These are phyloP conservation scores for Sphaerophoria rueppellii DNA, from an alignment of 2,888 invertebrate genomes.

Conservation along the genomic window DNA sequence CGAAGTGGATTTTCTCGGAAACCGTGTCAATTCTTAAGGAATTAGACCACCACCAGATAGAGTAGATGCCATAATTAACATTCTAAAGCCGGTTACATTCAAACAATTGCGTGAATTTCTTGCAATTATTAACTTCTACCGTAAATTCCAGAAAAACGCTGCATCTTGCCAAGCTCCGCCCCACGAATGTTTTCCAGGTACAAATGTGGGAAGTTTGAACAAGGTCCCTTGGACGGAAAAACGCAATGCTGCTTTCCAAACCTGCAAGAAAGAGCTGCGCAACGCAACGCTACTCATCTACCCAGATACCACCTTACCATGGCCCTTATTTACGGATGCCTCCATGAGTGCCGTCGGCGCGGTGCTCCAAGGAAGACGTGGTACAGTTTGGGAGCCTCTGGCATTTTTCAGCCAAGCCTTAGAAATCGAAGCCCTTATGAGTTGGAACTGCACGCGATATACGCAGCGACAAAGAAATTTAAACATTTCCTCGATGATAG, in stretches of 20 bases:
- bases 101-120: constrained; percentile 53
- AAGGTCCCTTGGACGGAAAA: background rate
- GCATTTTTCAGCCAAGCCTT: constrained; percentile 18
- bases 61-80: constrained; percentile 43
- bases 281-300: constrained; percentile 13
- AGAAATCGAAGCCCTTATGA: constrained; percentile 15
- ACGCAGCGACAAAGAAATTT: background rate
- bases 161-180: constrained; percentile 1
- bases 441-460: background rate
- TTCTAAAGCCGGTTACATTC: constrained; percentile 26
- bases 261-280: background rate
- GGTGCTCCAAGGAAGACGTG: constrained; percentile 1
- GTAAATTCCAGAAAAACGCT: constrained; percentile 45
- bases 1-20: constrained; percentile 57
- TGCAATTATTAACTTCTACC: constrained; percentile 55
- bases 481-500: background rate
- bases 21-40: constrained; percentile 39
- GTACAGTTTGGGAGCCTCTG: constrained; percentile 8
- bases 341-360: background rate
- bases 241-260: background rate
- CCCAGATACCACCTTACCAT: constrained; percentile 13
- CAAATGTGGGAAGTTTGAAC: background rate
- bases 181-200: background rate
- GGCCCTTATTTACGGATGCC: constrained; percentile 1
- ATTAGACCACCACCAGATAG: constrained; percentile 42